Evolutionary conservation across 1,140 invertebrate species (phyloP).

Genomic region (Scaptodrosophila lebanonensis): DNA sequence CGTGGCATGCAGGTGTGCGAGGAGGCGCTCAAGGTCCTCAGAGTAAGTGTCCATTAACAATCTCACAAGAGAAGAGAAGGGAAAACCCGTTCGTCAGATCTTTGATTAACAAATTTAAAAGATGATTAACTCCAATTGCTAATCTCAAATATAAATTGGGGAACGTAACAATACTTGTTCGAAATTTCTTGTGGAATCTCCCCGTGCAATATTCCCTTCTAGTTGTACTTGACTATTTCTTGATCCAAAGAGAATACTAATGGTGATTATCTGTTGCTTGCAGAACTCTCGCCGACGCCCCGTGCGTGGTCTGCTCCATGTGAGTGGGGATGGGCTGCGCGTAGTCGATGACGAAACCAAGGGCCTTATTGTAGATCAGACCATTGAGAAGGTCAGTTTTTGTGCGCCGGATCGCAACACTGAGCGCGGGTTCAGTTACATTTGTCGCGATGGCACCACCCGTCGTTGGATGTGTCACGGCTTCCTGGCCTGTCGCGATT

Average conservation of each 20-base stretch:
- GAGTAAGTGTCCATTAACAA: too few species aligned
- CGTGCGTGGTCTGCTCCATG: conserved; percentile 93
- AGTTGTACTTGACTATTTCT: too few species aligned
- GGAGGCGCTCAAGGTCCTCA: conserved; percentile 95
- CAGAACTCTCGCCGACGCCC: conserved; percentile 92
- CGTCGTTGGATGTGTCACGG: conserved; percentile 99
- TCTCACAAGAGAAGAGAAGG: too few species aligned
- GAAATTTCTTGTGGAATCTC: too few species aligned
- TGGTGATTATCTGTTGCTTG: conserved; percentile 34
- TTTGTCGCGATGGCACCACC: conserved; percentile 81
- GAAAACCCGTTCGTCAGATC: too few species aligned
- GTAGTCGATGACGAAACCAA: conserved; percentile 99
- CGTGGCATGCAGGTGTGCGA: conserved; percentile 99
- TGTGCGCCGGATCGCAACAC: conserved; percentile 99
- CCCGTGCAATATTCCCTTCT: too few species aligned
- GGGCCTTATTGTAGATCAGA: conserved; percentile 99
- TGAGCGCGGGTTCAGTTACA: conserved; percentile 93
- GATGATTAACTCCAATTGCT: too few species aligned
- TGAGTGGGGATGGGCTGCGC: conserved; percentile 97
- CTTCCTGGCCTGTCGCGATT: conserved; percentile 96
- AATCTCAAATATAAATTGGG: too few species aligned
- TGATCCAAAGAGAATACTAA: too few species aligned
- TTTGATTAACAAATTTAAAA: too few species aligned
- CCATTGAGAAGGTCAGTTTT: conserved; percentile 99
- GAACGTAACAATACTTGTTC: too few species aligned